Evolutionary conservation across 2,113 vertebrate genomes (phyloP).

Genomic region (Ophiodon elongatus): DNA sequence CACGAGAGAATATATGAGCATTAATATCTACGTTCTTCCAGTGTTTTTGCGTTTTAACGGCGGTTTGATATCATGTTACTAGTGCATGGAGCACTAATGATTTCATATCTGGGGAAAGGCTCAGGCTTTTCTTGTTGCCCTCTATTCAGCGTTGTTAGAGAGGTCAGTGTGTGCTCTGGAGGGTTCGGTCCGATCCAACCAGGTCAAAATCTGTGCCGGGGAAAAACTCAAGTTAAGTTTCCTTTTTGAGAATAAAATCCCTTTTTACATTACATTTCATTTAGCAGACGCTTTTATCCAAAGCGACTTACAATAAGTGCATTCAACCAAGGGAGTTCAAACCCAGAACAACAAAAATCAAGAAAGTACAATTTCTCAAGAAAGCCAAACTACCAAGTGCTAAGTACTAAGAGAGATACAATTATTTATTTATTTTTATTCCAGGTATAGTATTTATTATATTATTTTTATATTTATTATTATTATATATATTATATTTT

Average conservation of each 20-base stretch:
- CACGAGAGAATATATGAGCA: neutral
- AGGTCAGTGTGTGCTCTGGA: constrained; percentile 21
- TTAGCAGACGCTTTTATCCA: too few relatives aligned
- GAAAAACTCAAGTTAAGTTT: neutral
- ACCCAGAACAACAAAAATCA: too few relatives aligned
- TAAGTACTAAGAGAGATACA: too few relatives aligned
- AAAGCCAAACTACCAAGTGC: too few relatives aligned
- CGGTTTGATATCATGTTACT: neutral
- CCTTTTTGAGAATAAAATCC: neutral
- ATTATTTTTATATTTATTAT: too few relatives aligned
- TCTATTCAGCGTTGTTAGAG: neutral
- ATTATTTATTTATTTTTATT: too few relatives aligned
- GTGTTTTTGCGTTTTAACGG: neutral
- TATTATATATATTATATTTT: too few relatives aligned
- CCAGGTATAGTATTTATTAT: too few relatives aligned
- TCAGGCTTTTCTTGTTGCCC: neutral
- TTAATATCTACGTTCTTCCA: neutral
- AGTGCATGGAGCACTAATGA: neutral
- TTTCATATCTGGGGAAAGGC: neutral
- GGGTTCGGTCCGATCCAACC: constrained; percentile 2
- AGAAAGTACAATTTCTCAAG: too few relatives aligned
- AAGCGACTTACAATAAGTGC: too few relatives aligned
- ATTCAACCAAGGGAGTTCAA: too few relatives aligned
- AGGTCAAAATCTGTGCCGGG: constrained; percentile 25
- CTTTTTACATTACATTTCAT: too few relatives aligned